Base-by-base conservation (phyloP, 2,797 vertebrate genomes). In the Myotis planiceps region DNA sequence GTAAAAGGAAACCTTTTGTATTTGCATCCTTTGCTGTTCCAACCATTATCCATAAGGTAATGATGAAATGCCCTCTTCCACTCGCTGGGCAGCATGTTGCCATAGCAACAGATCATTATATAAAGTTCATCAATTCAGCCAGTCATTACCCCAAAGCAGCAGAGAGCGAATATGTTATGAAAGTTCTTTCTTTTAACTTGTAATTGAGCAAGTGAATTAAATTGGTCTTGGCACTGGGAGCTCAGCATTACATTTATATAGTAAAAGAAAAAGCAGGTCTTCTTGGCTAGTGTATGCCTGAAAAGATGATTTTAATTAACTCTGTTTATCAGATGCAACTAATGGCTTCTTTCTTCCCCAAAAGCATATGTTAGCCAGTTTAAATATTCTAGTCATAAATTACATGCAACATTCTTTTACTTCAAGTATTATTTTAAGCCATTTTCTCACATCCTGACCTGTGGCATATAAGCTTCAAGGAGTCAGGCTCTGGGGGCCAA, bases 101-200 rank as follows among this genome's bases (percentile, higher is more conserved):
- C 96, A 82, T 96, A 37, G 95, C 92, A 97, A 85, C 39, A 92
- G 74, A 74, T 10, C 92, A 96, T 97, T 83, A 95, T 51, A 97
- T 63, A 76, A 95, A 98, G 90, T 93, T 65, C 16, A 68, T 89
- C 90, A 66, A 92, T 94, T 84, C 75, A 75, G 58, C 71, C 18
- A 66, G 34, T 68, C 49, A 8, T 78, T 97, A 94, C 86, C 79
- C 32, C 79, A 87, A 97, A 94, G 74, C 27, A 95, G 86, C 87
- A 95, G 88, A 85, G 82, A 76, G 45, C 79, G 9, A 60, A 85
- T 82, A 88, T 68, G 65, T 93, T 79, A 88, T 27, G 3, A 81
- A 94, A 88, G 14, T 39, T 82, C 39, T 12, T 96, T 63, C 84
- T 86, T 95, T 86, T 55, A 92, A 96, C 9, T 84, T 72, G 21